Conservation (phyloP, 2,888 invertebrate genomes). For the Halocaridina rubra region DNA sequence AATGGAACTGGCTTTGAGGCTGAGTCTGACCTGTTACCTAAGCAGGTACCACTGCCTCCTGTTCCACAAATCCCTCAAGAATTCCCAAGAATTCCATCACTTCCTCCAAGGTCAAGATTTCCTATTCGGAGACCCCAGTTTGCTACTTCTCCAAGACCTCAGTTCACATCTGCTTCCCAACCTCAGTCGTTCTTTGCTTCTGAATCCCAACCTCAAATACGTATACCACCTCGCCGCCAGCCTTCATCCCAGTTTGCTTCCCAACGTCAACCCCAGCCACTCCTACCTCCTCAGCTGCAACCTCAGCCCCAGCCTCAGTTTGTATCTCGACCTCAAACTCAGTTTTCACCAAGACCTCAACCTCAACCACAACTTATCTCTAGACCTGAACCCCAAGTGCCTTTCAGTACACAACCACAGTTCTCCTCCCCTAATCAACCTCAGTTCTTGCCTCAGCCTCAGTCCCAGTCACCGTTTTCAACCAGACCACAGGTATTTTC, state of each 20-base stretch:
- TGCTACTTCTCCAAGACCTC: constrained; percentile 67
- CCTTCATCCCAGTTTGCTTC: background rate
- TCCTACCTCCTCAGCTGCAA: background rate
- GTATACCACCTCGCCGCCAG: background rate
- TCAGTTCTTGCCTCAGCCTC: background rate
- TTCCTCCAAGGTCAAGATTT: background rate
- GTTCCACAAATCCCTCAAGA: constrained; percentile 8
- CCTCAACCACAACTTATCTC: constrained; percentile 70
- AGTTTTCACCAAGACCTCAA: background rate
- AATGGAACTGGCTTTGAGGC: constrained; percentile 68
- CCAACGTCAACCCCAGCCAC: background rate
- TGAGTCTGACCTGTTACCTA: constrained; percentile 65
- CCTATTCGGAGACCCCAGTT: constrained; percentile 65
- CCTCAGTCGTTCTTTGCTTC: background rate
- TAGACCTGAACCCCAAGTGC: background rate
- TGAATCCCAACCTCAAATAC: background rate
- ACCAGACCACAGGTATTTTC: background rate
- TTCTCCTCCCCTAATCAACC: constrained; percentile 70
- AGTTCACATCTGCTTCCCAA: background rate
- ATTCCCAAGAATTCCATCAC: constrained; percentile 43
- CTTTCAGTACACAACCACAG: background rate
- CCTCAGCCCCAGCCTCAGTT: background rate
- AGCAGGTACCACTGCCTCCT: constrained; percentile 25
- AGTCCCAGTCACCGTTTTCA: background rate
- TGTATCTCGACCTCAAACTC: background rate